Conservation (phyloP, 2,797 vertebrate genomes). For the Amazona finschi region DNA sequence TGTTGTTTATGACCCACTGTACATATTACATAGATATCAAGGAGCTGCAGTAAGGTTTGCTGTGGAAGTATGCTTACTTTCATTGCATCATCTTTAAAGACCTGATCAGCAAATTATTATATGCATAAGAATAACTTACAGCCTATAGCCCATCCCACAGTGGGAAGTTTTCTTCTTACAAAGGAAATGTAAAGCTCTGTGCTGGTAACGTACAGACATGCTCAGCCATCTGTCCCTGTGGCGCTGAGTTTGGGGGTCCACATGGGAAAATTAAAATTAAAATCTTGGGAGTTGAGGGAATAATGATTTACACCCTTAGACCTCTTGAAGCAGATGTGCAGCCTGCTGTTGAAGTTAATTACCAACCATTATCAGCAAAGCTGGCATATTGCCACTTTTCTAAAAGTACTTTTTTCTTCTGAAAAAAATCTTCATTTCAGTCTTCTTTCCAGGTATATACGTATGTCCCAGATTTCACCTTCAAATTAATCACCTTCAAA, state of each 20-base stretch:
- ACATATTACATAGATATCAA: background rate
- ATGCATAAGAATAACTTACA: background rate
- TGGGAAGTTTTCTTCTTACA: background rate
- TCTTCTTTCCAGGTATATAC: background rate
- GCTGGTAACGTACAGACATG: background rate
- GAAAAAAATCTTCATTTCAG: background rate
- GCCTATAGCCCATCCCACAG: background rate
- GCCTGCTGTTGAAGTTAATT: slow-evolving; percentile 45
- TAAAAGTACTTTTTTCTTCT: slow-evolving; percentile 10
- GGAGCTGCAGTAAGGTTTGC: background rate
- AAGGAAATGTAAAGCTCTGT: background rate
- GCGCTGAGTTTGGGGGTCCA: background rate
- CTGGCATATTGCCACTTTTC: slow-evolving; percentile 12
- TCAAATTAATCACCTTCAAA: background rate
- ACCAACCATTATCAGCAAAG: background rate
- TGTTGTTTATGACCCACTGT: background rate
- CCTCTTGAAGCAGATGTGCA: slow-evolving; percentile 29
- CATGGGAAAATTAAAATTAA: slow-evolving; percentile 12
- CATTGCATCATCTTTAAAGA: background rate
- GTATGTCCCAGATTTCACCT: background rate
- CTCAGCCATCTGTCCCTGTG: background rate
- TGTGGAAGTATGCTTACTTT: background rate
- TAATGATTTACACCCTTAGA: slow-evolving; percentile 7
- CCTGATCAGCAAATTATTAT: background rate
- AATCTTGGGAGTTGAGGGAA: background rate